These are phyloP conservation scores for Hartigia nigra DNA, from an alignment of 2,888 invertebrate genomes.

Conservation along the genomic window DNA sequence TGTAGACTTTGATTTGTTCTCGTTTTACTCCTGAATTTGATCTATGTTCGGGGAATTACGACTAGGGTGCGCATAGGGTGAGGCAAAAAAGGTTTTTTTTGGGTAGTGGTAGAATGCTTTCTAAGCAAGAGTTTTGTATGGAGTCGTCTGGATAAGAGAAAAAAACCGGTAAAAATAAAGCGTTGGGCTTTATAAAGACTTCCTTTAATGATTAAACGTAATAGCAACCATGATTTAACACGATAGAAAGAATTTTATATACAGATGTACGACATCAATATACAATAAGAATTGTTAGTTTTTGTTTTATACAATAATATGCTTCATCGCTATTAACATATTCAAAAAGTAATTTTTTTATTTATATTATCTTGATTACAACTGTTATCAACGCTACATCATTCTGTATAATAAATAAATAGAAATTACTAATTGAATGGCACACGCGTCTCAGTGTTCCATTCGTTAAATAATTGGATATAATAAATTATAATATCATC, in stretches of 20 bases:
- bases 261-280: conserved; percentile 50
- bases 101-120: not conserved
- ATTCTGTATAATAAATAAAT: conserved; percentile 31
- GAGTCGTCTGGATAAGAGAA: not conserved
- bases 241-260: conserved; percentile 50
- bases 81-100: not conserved
- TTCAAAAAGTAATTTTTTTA: conserved; percentile 19
- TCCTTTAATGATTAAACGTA: conserved; percentile 49
- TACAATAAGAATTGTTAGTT: conserved; percentile 33
- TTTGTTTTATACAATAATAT: conserved; percentile 23
- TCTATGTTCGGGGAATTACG: not conserved
- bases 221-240: conserved; percentile 34
- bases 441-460: conserved; percentile 11
- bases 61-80: not conserved
- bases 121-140: not conserved
- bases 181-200: conserved; percentile 36
- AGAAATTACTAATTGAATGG: conserved; percentile 22
- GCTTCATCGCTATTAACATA: conserved; percentile 12
- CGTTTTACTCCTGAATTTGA: not conserved
- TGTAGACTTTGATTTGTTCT: not conserved
- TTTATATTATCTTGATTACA: conserved; percentile 26
- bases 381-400: conserved; percentile 25
- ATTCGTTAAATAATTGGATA: not conserved
- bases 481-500: not conserved
- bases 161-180: not conserved